These are phyloP conservation scores for Glyptemys insculpta DNA, from an alignment of 2,797 vertebrate genomes.

Conservation along the genomic window DNA sequence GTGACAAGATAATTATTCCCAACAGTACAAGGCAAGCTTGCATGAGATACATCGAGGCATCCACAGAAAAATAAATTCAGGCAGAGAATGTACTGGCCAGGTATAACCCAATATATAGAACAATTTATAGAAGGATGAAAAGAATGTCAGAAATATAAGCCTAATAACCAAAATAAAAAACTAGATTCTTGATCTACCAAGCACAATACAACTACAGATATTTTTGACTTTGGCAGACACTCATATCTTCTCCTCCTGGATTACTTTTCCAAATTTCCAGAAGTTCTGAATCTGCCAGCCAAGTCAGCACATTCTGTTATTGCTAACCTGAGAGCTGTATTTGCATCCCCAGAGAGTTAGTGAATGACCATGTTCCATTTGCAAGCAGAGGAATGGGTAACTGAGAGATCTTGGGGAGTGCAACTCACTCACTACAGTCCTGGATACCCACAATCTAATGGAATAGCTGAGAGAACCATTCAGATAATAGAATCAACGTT, in stretches of 20 bases:
- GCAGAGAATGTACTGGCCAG: not conserved
- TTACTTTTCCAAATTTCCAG: not conserved
- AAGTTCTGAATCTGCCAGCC: not conserved
- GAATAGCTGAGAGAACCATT: not conserved
- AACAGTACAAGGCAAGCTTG: not conserved
- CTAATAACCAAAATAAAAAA: not conserved
- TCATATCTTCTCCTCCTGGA: not conserved
- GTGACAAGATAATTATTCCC: not conserved
- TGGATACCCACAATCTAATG: not conserved
- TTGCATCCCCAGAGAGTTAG: not conserved
- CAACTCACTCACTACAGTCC: not conserved
- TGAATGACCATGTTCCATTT: not conserved
- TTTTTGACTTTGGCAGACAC: not conserved
- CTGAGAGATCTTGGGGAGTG: not conserved
- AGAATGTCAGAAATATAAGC: not conserved
- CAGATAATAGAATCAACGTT: not conserved
- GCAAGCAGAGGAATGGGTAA: not conserved
- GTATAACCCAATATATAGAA: not conserved
- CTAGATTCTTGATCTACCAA: not conserved
- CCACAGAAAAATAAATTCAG: not conserved
- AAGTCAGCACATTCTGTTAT: not conserved
- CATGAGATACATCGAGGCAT: not conserved
- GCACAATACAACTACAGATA: not conserved
- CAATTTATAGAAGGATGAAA: not conserved
- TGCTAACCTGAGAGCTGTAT: not conserved